phyloP scores from a whole-genome alignment of 2,888 invertebrate species.

The Temnothorax rugatulus region DNA sequence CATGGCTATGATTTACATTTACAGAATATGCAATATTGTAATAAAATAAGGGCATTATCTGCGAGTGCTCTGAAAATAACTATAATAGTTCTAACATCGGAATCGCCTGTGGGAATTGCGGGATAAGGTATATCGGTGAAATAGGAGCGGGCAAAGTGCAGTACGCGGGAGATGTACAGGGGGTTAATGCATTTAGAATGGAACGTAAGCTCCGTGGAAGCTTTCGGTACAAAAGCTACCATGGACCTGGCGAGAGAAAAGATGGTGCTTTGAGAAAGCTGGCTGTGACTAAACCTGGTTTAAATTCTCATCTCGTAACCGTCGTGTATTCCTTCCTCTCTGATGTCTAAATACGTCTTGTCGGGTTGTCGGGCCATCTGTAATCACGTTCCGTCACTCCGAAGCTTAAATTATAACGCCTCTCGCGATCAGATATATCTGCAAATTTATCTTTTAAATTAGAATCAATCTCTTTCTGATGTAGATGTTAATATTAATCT shows the following conservation, averaged over 20 bases:
- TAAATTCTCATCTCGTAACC: slow-evolving; percentile 35
- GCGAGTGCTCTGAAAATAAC: slow-evolving; percentile 66
- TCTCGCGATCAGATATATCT: neutral
- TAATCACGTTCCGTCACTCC: slow-evolving; percentile 10
- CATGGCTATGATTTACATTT: neutral
- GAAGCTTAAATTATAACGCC: slow-evolving; percentile 2
- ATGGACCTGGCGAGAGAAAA: slow-evolving; percentile 25
- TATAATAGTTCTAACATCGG: slow-evolving; percentile 72
- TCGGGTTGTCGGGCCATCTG: slow-evolving; percentile 5
- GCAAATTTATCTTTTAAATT: neutral
- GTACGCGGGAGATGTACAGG: slow-evolving; percentile 1
- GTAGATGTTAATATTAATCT: neutral
- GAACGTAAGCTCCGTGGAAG: slow-evolving; percentile 69
- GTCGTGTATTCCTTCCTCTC: slow-evolving; percentile 29
- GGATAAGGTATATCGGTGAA: slow-evolving; percentile 46
- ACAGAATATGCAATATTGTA: neutral
- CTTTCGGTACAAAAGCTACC: slow-evolving; percentile 55
- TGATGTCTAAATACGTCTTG: slow-evolving; percentile 27
- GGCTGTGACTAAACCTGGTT: slow-evolving; percentile 53
- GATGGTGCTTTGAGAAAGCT: slow-evolving; percentile 40
- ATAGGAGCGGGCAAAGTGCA: slow-evolving; percentile 61
- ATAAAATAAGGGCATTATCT: slow-evolving; percentile 29
- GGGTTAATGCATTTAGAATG: slow-evolving; percentile 79
- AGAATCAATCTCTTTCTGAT: neutral
- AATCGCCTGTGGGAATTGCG: slow-evolving; percentile 52